Evolutionary conservation across 1,140 invertebrate genomes (phyloP).

Genomic region (Monomorium pharaonis): DNA sequence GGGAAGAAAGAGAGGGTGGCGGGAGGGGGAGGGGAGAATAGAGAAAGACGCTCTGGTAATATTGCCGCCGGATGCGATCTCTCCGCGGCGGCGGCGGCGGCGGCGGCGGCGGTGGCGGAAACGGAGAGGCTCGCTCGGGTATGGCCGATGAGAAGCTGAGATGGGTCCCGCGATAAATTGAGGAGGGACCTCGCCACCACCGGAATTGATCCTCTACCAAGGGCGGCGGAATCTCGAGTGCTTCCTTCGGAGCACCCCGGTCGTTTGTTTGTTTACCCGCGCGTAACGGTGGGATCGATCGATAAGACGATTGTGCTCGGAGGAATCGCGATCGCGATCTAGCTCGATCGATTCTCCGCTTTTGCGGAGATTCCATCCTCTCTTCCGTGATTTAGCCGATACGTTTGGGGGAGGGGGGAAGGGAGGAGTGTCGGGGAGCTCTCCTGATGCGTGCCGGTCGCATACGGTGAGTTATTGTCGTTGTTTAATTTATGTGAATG

Average conservation of each 20-base stretch:
- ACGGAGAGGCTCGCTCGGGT: conserved; percentile 47
- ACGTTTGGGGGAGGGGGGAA: no score
- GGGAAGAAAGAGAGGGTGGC: not conserved
- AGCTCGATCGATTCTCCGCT: conserved; percentile 5
- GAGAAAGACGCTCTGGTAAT: conserved; percentile 29
- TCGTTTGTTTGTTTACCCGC: conserved; percentile 46
- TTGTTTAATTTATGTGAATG: conserved; percentile 28
- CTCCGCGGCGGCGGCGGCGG: conserved; percentile 28
- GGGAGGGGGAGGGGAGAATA: not conserved
- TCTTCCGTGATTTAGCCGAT: not conserved
- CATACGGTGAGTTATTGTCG: not conserved
- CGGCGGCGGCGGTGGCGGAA: conserved; percentile 41
- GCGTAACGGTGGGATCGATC: conserved; percentile 27
- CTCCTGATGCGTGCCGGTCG: not conserved
- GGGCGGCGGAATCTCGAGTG: conserved; percentile 45
- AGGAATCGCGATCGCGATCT: conserved; percentile 18
- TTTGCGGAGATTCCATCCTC: not conserved
- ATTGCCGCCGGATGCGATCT: conserved; percentile 42
- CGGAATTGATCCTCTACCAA: conserved; percentile 54
- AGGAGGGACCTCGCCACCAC: conserved; percentile 30
- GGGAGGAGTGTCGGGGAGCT: not conserved
- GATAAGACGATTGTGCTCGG: conserved; percentile 3
- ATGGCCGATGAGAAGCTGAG: conserved; percentile 39
- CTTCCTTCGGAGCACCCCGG: conserved; percentile 25
- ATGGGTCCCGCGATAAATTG: conserved; percentile 56